Evolutionary conservation across 2,888 invertebrate genomes (phyloP), one percentile per base, ranked within the genome.

Genomic region (Drosophila nr. fundita): DNA sequence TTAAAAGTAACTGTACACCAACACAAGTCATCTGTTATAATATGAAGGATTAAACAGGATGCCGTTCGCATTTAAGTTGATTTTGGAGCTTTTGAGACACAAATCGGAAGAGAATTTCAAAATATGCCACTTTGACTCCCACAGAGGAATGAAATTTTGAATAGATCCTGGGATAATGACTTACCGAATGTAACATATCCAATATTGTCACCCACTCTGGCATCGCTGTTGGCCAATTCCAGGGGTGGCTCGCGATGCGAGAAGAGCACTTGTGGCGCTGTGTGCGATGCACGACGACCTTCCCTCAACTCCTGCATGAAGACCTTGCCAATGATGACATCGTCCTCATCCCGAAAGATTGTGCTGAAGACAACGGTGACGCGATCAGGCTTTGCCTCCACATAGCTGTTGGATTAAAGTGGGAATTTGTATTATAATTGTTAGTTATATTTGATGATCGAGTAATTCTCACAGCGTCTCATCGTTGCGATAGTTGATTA

Each of bases 231-330:
- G 92, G 97, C 96, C 75, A 99, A 95, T 94, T 99, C 99, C 93
- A 97, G 92, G 1, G 99, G 99, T 45, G 99, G 99, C 92, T 99
- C 99, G 91, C 97, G 96, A 94, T 99, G 98, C 92, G 97, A 97
- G 94, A 98, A 98, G 85, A 97, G 94, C 89, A 97, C 97, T 94
- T 96, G 96, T 42, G 97, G 97, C 71, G 98, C 98, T 62, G 98
- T 99, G 92, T 99, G 98, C 82, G 97, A 97, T 32, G 98, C 99
- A 92, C 99, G 95, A 80, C 99, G 95, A 24, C 99, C 99, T 94
- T 99, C 99, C 92, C 99, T 98, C 90, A 99, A 96, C 94, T 99
- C 99, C 94, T 99, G 99, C 96, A 99, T 97, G 94, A 99, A 99
- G 88, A 99, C 98, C 94, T 99, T 99, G 67, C 99, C 99, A 93